Base-by-base conservation (phyloP, 2,888 invertebrate species). In the Noctua fimbriata region DNA sequence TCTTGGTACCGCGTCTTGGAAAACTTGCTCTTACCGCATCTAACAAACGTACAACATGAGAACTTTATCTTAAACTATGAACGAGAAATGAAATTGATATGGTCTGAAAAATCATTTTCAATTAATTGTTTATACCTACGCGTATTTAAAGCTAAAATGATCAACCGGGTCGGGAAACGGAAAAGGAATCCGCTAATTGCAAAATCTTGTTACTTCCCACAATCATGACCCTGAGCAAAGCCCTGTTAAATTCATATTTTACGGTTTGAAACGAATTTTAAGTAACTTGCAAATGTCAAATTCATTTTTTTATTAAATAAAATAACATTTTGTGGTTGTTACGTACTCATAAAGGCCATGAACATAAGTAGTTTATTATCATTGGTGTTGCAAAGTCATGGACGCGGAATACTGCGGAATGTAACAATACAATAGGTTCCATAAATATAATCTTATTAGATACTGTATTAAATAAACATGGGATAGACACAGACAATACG, bases 401-500 rank as follows among this genome's bases (percentile, higher is more conserved):
- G 14, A 44, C 36, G 58, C 36, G 24, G 16, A 47, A 82, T 28
- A 70, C 44, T 70, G 52, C 21, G 12, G 21, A 55, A 78, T 63
- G 78, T 32, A 72, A 78, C 78, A 74, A 72, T 32, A 78, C 67
- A 69, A 63, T 55, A 36, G 36, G 28, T 9, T n/a, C 32, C 21
- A 32, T 47, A 75, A 28, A 47, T 76, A 66, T 70, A 78, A 82
- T 82, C 71, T 82, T 87, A 82, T 78, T 79, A 41, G n/a, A 44
- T 28, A 85, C 76, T 44, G 60, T 74, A 79, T 78, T 82, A 82
- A 82, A 88, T 74, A 88, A 82, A 88, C 74, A 76, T 85, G 69
- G 70, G 69, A 67, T 76, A 73, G 66, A 85, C 70, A 47, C 73
- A 76, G 60, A 36, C 72, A 76, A 79, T 79, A 73, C 52, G 66